phyloP scores from a whole-genome alignment of 2,888 invertebrate genomes.

The Polymixis flavicincta region DNA sequence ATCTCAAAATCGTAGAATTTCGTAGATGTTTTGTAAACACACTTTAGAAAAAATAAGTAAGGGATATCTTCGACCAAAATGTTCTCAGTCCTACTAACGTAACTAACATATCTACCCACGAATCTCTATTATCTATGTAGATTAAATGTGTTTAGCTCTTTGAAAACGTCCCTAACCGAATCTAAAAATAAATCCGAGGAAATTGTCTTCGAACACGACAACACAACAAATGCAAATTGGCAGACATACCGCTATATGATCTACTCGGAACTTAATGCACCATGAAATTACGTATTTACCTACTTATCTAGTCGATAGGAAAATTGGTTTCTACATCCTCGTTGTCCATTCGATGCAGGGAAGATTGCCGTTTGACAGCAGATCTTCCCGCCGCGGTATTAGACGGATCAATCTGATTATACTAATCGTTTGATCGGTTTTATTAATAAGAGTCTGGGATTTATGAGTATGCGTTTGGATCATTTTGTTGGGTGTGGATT shows the following conservation, averaged over 20 bases:
- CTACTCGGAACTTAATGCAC: slow-evolving; percentile 84
- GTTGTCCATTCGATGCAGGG: slow-evolving; percentile 82
- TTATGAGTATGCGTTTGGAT: slow-evolving; percentile 22
- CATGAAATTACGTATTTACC: slow-evolving; percentile 89
- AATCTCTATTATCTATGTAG: slow-evolving; percentile 66
- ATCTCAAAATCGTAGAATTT: neutral
- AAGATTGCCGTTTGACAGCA: slow-evolving; percentile 83
- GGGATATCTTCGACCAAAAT: slow-evolving; percentile 2
- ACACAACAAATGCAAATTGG: slow-evolving; percentile 76
- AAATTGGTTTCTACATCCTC: slow-evolving; percentile 85
- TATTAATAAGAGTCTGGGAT: slow-evolving; percentile 57
- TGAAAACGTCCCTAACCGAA: slow-evolving; percentile 59
- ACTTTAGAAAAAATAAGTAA: too few species aligned
- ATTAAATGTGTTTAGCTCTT: slow-evolving; percentile 66
- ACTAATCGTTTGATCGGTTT: slow-evolving; percentile 65
- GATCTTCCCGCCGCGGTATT: slow-evolving; percentile 57
- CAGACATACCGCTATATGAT: slow-evolving; percentile 77
- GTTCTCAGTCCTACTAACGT: neutral
- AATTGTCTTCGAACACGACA: slow-evolving; percentile 67
- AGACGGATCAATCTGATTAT: slow-evolving; percentile 63
- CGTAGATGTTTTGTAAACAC: too few species aligned
- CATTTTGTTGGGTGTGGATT: slow-evolving; percentile 14
- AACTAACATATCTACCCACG: slow-evolving; percentile 45
- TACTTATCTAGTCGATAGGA: slow-evolving; percentile 87
- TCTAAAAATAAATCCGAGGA: slow-evolving; percentile 63